A percentile compares a stretch with the other conserved stretches of the same genome.
These are phyloP conservation scores for Noctua janthe DNA, from an alignment of 2,888 invertebrate genomes.

Conservation along the genomic window DNA sequence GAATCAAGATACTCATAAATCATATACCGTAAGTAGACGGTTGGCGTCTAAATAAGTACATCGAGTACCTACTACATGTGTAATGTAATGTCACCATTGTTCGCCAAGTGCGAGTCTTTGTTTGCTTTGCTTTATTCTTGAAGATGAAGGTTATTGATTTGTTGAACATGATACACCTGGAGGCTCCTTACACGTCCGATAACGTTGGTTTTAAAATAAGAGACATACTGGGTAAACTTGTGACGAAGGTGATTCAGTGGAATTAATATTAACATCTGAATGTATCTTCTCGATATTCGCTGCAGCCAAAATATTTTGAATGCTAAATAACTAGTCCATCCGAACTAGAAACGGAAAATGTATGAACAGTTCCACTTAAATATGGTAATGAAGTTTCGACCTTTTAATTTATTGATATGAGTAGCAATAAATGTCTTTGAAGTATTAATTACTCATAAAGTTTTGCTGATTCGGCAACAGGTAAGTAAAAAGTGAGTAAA, in stretches of 20 bases:
- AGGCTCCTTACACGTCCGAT: constrained; percentile 13
- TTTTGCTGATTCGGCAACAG: not conserved
- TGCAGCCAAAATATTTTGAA: not conserved
- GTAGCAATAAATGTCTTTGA: not conserved
- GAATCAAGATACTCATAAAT: constrained; percentile 54
- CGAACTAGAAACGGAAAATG: constrained; percentile 24
- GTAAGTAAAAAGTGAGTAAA: not conserved
- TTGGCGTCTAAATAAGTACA: constrained; percentile 43
- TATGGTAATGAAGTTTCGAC: constrained; percentile 11
- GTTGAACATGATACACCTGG: constrained; percentile 40
- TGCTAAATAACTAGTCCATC: not conserved
- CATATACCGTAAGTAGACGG: constrained; percentile 56
- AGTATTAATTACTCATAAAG: constrained; percentile 4
- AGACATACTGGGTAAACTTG: not conserved
- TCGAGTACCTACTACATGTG: constrained; percentile 50
- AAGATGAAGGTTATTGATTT: constrained; percentile 64
- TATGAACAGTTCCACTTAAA: not conserved
- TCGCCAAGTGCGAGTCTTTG: constrained; percentile 59
- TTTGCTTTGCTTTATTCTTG: constrained; percentile 55
- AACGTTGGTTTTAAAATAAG: constrained; percentile 31
- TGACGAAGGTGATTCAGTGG: not conserved
- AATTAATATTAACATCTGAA: constrained; percentile 6
- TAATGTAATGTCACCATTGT: constrained; percentile 67
- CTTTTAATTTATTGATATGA: constrained; percentile 4
- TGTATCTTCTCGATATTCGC: not conserved